Base-by-base conservation (phyloP, 2,797 vertebrate species). In the Halcyon badia region DNA sequence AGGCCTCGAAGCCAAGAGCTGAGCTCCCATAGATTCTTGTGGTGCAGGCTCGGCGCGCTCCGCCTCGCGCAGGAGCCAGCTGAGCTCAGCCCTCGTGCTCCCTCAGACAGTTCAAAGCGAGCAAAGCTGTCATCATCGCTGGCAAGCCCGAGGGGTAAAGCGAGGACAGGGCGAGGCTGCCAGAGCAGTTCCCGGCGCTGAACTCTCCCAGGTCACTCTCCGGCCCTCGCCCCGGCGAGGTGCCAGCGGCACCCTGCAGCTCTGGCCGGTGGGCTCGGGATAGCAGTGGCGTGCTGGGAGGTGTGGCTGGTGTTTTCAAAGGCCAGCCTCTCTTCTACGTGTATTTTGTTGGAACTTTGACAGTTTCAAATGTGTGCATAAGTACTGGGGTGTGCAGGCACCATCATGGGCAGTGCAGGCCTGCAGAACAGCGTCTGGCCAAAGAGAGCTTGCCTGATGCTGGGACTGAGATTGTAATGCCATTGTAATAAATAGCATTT, bases 91-190 rank as follows among this genome's bases (percentile, higher is more conserved):
- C 78, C 93, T 93, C 25, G 14, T 73, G 90, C 83, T 96, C 66
- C 1, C 1, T 87, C 95, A 95, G 91, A 76, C 83, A 52, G 90
- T 90, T 96, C 95, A 93, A 94, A 95, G 95, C 66, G 12, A 93
- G 77, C 80, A 91, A 61, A 90, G 85, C 93, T 97, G 92, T 97
- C 95, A 94, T 96, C 96, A 91, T 78, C 0, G 15, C 83, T 95
- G 96, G 96, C 93, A 84, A 72, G 79, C 62, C 60, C 1, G 0
- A 79, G 60, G 89, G 96, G 96, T 95, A 84, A 96, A 3, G 24
- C 6, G 31, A 97, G 94, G 95, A 97, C 96, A 96, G 90, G 88
- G 81, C 0, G 26, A 81, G 91, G 77, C 94, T 94, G 91, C 96
- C 95, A 82, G 80, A 88, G 83, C 87, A 21, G 46, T 78, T 97